These are phyloP conservation scores for Octodon degus DNA, from an alignment of 2,113 vertebrate genomes.

Conservation along the genomic window DNA sequence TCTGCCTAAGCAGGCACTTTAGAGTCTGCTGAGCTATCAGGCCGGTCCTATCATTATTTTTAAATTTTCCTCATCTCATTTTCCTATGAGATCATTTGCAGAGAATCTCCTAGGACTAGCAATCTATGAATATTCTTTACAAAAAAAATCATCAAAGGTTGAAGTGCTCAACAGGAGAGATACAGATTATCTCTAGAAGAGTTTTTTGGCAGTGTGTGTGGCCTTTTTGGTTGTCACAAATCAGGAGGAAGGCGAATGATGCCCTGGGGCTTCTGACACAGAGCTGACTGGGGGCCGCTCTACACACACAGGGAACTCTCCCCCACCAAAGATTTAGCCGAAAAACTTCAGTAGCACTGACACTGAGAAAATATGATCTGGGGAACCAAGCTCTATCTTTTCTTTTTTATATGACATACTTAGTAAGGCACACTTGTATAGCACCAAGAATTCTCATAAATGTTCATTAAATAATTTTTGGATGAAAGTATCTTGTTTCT, in stretches of 20 bases:
- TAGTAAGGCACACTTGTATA: not conserved
- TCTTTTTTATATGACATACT: not conserved
- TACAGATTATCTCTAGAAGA: not conserved
- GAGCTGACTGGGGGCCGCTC: not conserved
- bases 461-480: not conserved
- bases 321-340: not conserved
- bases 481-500: not conserved
- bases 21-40: no score
- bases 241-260: no score
- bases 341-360: not conserved
- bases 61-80: not conserved
- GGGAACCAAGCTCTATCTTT: not conserved
- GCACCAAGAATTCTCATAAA: not conserved
- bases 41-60: not conserved
- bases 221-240: not conserved
- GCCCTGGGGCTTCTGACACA: not conserved
- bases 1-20: no score
- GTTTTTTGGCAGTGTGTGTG: not conserved
- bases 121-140: not conserved
- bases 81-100: not conserved
- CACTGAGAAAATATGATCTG: not conserved
- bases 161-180: not conserved
- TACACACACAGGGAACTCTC: not conserved
- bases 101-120: slow-evolving; percentile 14
- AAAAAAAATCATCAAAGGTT: not conserved